Percentiles rank a stretch among this genome's conserved stretches.
These are phyloP conservation scores for Oryzias javanicus DNA, from an alignment of 2,113 vertebrate genomes.

Conservation along the genomic window DNA sequence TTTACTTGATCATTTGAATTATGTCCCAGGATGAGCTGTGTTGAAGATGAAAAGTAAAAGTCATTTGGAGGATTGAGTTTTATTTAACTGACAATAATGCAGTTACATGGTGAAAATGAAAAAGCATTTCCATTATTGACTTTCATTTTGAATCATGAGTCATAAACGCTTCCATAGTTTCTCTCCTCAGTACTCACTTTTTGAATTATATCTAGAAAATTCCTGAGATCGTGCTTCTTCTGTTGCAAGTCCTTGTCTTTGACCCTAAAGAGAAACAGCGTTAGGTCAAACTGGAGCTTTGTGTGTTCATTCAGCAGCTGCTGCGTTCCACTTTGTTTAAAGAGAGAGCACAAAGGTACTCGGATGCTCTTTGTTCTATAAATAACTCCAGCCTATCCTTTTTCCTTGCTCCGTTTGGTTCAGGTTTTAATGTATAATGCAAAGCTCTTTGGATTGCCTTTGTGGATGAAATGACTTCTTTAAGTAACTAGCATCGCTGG, in stretches of 20 bases:
- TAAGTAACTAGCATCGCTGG: neutral
- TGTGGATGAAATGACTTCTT: neutral
- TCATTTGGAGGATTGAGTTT: too few species aligned
- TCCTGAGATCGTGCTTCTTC: slow-evolving; percentile 2
- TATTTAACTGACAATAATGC: too few species aligned
- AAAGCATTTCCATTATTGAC: too few species aligned
- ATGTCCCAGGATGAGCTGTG: too few species aligned
- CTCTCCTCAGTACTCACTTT: slow-evolving; percentile 35
- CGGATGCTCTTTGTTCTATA: neutral
- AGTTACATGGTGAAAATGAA: too few species aligned
- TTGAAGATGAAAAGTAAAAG: too few species aligned
- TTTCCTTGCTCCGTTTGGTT: neutral
- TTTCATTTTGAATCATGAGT: too few species aligned
- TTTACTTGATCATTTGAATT: too few species aligned
- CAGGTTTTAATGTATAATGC: slow-evolving; percentile 1
- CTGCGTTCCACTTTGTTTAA: neutral
- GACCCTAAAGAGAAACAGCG: too few species aligned
- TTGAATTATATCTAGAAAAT: slow-evolving; percentile 29
- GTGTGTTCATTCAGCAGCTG: neutral
- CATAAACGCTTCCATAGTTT: neutral
- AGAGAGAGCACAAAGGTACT: neutral
- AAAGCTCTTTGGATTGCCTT: neutral
- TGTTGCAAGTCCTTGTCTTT: slow-evolving; percentile 12
- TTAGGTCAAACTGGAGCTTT: too few species aligned
- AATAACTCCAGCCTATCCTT: neutral